phyloP scores from a whole-genome alignment of 2,888 invertebrate species.

The Xylota sylvarum region DNA sequence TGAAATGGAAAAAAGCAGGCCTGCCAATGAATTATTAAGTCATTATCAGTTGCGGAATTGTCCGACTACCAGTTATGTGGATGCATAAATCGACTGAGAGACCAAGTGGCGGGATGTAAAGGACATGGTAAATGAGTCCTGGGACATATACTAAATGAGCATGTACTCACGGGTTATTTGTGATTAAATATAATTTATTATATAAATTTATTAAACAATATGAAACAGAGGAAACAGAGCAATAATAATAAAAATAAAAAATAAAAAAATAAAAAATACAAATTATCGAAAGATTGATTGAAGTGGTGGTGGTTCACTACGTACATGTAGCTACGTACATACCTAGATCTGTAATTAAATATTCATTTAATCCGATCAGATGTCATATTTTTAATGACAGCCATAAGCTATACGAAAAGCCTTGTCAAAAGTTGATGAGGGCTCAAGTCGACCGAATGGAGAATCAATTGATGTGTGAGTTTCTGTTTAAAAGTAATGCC shows the following conservation, averaged over 20 bases:
- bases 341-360: conserved; percentile 52
- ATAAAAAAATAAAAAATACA: conserved; percentile 9
- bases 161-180: conserved; percentile 66
- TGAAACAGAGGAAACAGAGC: not conserved
- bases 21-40: conserved; percentile 77
- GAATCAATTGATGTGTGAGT: not conserved
- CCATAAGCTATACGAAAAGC: conserved; percentile 21
- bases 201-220: conserved; percentile 66
- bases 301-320: conserved; percentile 43
- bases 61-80: conserved; percentile 74
- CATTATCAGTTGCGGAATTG: conserved; percentile 76
- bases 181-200: conserved; percentile 76
- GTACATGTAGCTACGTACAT: not conserved
- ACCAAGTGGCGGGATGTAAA: conserved; percentile 33
- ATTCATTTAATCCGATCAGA: conserved; percentile 57
- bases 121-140: conserved; percentile 61
- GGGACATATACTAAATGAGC: conserved; percentile 66
- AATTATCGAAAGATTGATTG: conserved; percentile 76
- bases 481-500: not conserved
- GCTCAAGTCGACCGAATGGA: not conserved
- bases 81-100: conserved; percentile 62
- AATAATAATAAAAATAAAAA: conserved; percentile 13
- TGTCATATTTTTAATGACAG: conserved; percentile 52
- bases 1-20: conserved; percentile 43
- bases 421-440: conserved; percentile 27